Evolutionary conservation across 2,888 invertebrate species (phyloP), one percentile per base, ranked within the genome.

Genomic region (Hydroisotoma schaefferi): DNA sequence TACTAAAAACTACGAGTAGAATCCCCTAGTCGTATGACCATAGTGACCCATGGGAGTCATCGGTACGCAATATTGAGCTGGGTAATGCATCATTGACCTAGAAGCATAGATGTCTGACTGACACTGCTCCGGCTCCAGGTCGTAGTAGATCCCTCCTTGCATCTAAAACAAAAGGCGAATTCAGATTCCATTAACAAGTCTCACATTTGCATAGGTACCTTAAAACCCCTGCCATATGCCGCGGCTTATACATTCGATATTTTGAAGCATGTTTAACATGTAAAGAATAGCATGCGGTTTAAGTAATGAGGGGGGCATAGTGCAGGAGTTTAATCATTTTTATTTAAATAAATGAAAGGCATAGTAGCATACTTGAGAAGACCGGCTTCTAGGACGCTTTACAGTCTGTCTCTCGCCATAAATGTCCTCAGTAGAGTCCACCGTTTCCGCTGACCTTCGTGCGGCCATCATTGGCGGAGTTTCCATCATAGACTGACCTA

Each of bases 91-190:
- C 59, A 59, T 59, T 20, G 66, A 61, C 2, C 66, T 55, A 22
- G 72, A 66, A 27, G 66, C 68, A 55, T 72, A 72, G 46, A 72
- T 72, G 23, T 72, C 72, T n/a, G 68, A 61, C 40, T 40, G 40
- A 20, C n/a, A 40, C 55, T 68, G 65, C 40, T 71, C 66, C 22
- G 59, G 61, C 29, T 91, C 91, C 27, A 92, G 90, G 74, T 92
- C 91, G 75, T 91, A 91, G 77, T 92, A 91, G 72, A 91, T 90
- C 53, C 90, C 90, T 70, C 87, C 89, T 81, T 90, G 90, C 77
- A 90, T 90, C 91, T 91, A 80, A 56, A 81, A 81, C 15, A 18
- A 54, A n/a, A n/a, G n/a, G n/a, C n/a, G n/a, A n/a, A n/a, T n/a
- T n/a, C n/a, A n/a, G n/a, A n/a, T n/a, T n/a, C n/a, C n/a, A n/a